Evolutionary conservation across 23 tunicate species (phyloP).

Genomic region (Aplidium turbinatum): DNA sequence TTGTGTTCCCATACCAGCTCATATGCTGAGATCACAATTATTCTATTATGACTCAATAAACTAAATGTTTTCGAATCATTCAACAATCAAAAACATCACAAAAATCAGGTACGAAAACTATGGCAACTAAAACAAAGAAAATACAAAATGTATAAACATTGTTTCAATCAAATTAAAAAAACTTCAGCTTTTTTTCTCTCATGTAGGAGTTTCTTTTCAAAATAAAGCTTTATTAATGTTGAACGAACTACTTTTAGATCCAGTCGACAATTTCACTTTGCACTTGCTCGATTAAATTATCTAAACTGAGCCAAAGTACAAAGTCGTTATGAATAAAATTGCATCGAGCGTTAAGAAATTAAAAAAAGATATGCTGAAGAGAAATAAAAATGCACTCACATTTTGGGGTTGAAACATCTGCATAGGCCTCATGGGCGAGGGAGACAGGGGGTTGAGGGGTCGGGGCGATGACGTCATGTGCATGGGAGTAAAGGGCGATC

Average conservation of each 20-base stretch:
- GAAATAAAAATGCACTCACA: conserved; percentile 37
- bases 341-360: no score
- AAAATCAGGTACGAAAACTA: background rate
- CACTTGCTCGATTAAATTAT: no score
- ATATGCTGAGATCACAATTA: conserved; percentile 18
- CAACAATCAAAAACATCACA: background rate
- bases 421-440: conserved; percentile 36
- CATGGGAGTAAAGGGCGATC: conserved; percentile 23
- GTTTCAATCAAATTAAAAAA: background rate
- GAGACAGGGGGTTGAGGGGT: conserved; percentile 33
- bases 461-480: conserved; percentile 25
- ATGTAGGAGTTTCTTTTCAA: no score
- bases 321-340: no score
- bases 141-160: background rate
- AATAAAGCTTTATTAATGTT: no score
- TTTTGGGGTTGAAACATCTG: conserved; percentile 46
- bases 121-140: background rate
- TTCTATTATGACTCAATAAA: background rate
- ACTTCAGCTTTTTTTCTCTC: no score
- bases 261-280: no score
- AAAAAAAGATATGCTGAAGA: no score
- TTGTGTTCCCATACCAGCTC: conserved; percentile 39
- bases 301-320: no score
- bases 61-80: background rate
- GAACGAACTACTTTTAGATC: no score